Conservation (phyloP, 2,113 vertebrate species). For the Saimiri boliviensis region DNA sequence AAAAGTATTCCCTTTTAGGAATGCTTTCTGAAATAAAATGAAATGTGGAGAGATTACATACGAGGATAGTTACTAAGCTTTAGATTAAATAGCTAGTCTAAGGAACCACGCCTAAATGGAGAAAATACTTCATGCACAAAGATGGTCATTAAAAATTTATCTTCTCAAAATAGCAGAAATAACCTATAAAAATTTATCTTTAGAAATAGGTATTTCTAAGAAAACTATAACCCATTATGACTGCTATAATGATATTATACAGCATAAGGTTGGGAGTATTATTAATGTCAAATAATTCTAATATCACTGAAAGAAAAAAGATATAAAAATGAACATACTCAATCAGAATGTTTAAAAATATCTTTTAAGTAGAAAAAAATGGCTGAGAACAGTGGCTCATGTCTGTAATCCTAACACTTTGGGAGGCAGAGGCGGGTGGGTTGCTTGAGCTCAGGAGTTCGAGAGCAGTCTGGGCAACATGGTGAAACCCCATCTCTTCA, state of each 20-base stretch:
- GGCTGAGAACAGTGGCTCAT: no score
- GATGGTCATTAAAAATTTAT: not conserved
- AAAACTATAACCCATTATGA: not conserved
- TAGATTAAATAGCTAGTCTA: not conserved
- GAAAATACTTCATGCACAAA: slow-evolving; percentile 9
- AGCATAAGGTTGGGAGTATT: not conserved
- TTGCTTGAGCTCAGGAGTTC: no score
- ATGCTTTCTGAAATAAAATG: not conserved
- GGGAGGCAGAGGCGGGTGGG: no score
- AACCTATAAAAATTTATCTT: not conserved
- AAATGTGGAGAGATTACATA: not conserved
- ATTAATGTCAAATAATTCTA: not conserved
- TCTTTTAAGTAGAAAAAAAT: not conserved
- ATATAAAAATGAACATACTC: not conserved
- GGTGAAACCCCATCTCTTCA: no score
- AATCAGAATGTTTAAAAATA: slow-evolving; percentile 32
- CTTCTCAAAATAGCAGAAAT: slow-evolving; percentile 20
- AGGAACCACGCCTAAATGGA: not conserved
- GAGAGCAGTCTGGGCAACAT: no score
- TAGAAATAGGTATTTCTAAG: not conserved
- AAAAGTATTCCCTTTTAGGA: not conserved
- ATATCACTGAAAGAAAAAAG: not conserved
- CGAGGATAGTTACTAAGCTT: not conserved
- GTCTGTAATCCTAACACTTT: no score
- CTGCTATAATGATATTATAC: not conserved